These are phyloP conservation scores for Heterodera filipjevi DNA, from an alignment of 2,888 invertebrate genomes.

Conservation along the genomic window DNA sequence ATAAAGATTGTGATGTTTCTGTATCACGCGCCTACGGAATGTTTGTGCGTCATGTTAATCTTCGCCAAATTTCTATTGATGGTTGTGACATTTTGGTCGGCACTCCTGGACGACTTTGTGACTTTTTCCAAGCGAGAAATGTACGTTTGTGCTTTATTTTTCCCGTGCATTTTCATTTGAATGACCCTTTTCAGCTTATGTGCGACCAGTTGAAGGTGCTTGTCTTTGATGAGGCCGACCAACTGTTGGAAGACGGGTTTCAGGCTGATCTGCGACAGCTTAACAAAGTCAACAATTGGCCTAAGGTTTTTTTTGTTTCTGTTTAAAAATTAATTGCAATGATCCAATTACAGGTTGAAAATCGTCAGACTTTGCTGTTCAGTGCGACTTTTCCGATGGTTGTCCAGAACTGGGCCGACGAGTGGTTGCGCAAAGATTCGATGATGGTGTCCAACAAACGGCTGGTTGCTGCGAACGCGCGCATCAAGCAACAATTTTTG, in stretches of 20 bases:
- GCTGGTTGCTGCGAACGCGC: constrained; percentile 37
- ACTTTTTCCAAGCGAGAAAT: constrained; percentile 36
- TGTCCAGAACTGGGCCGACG: constrained; percentile 32
- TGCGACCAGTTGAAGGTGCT: constrained; percentile 68
- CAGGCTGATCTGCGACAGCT: constrained; percentile 37
- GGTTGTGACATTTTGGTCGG: constrained; percentile 74
- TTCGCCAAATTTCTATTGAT: constrained; percentile 29
- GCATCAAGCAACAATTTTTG: constrained; percentile 41
- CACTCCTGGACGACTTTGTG: constrained; percentile 39
- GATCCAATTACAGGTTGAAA: neutral
- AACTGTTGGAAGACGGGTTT: constrained; percentile 75
- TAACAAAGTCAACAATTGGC: constrained; percentile 30
- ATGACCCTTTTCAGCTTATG: neutral
- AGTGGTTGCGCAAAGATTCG: constrained; percentile 29
- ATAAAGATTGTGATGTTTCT: constrained; percentile 37
- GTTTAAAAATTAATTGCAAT: neutral
- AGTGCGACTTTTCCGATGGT: constrained; percentile 50
- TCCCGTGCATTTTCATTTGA: constrained; percentile 1
- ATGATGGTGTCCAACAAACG: constrained; percentile 37
- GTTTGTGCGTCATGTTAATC: constrained; percentile 31
- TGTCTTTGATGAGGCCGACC: constrained; percentile 81
- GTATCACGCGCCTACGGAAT: constrained; percentile 48
- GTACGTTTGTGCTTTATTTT: constrained; percentile 29
- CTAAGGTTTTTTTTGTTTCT: constrained; percentile 24
- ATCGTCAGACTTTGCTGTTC: constrained; percentile 57